These are phyloP conservation scores for Saguinus midas DNA, from an alignment of 2,113 vertebrate species.

Conservation along the genomic window DNA sequence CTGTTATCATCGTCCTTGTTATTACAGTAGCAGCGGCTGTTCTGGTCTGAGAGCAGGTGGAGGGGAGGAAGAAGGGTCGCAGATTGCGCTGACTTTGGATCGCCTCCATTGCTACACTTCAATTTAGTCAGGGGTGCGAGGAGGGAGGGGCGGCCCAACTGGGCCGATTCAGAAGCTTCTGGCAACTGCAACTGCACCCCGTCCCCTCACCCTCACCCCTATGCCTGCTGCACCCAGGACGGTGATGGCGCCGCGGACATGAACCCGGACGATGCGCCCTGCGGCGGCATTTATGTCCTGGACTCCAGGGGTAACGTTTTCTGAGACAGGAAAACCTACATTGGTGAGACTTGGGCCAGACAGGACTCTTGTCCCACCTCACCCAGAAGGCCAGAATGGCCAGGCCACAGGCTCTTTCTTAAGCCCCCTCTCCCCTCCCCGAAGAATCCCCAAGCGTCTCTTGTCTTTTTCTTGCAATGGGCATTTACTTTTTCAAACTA, in stretches of 20 bases:
- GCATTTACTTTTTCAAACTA: neutral
- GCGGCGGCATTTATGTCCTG: slow-evolving; percentile 35
- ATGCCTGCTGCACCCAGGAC: neutral
- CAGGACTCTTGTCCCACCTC: neutral
- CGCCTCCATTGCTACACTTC: slow-evolving; percentile 78
- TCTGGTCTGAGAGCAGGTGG: neutral
- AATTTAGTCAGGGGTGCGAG: neutral
- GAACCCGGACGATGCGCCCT: slow-evolving; percentile 57
- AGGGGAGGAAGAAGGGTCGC: neutral
- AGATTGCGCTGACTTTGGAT: slow-evolving; percentile 69
- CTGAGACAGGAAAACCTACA: slow-evolving; percentile 84
- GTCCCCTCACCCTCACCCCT: neutral
- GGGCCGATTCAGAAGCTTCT: neutral
- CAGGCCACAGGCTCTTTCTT: neutral
- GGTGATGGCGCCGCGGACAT: fast-evolving
- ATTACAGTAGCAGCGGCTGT: fast-evolving
- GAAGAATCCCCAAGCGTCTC: too few relatives aligned
- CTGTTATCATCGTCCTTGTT: neutral
- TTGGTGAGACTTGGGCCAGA: slow-evolving; percentile 72
- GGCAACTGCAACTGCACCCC: neutral
- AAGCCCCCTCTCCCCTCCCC: neutral
- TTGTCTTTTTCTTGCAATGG: neutral
- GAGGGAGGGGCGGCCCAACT: neutral
- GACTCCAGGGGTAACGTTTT: slow-evolving; percentile 82
- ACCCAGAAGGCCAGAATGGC: neutral